Conservation (phyloP, 2,888 invertebrate species). For the Oscheius sp. region DNA sequence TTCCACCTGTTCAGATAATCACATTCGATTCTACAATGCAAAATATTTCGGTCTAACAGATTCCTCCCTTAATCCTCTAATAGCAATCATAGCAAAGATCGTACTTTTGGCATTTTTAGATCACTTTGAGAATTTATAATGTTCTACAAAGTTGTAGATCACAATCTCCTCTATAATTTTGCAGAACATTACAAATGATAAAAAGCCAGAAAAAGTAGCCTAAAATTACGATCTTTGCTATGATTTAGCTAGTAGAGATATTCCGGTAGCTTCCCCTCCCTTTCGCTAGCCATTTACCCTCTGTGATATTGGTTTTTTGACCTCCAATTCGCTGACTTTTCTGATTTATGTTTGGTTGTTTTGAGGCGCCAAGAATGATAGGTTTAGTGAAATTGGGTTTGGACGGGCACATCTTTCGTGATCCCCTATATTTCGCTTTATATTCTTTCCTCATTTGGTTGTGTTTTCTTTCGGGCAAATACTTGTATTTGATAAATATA, state of each 20-base stretch:
- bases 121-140: too few relatives aligned
- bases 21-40: constrained; percentile 10
- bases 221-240: too few relatives aligned
- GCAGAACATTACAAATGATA: too few relatives aligned
- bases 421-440: not conserved
- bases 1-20: constrained; percentile 45
- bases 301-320: not conserved
- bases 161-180: too few relatives aligned
- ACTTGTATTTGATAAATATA: not conserved
- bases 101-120: too few relatives aligned
- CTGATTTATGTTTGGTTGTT: constrained; percentile 15
- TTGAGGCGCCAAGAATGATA: constrained; percentile 15
- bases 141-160: too few relatives aligned
- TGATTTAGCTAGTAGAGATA: too few relatives aligned
- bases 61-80: too few relatives aligned
- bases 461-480: too few relatives aligned
- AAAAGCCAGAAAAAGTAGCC: too few relatives aligned
- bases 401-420: constrained; percentile 9
- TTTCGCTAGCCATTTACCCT: not conserved
- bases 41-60: not conserved
- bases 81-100: too few relatives aligned
- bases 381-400: not conserved
- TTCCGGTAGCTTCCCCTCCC: not conserved
- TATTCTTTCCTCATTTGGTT: too few relatives aligned
- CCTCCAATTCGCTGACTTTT: constrained; percentile 10